Conservation (phyloP, 2,888 invertebrate genomes). For the Dryobota labecula region DNA sequence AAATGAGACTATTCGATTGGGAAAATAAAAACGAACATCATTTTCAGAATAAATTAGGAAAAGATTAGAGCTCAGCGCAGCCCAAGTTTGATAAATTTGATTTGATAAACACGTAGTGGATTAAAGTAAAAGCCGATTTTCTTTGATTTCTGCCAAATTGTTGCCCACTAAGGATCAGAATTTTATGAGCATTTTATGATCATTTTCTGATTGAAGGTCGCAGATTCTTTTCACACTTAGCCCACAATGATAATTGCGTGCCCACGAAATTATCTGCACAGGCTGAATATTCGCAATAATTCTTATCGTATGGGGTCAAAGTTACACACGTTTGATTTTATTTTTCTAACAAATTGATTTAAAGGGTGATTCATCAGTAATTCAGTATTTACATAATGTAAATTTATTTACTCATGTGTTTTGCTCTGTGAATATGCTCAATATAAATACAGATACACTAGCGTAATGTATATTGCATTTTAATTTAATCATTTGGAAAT, state of each 20-base stretch:
- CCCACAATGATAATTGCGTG: constrained; percentile 6
- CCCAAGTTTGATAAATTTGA: no score
- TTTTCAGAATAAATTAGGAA: neutral
- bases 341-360: neutral
- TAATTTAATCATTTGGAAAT: constrained; percentile 43
- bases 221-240: neutral
- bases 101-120: no score
- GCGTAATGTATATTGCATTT: constrained; percentile 19
- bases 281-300: neutral
- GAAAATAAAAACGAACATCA: rapidly evolving
- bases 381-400: neutral
- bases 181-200: neutral
- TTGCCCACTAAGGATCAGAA: no score
- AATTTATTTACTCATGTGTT: constrained; percentile 11
- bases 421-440: neutral
- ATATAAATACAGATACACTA: constrained; percentile 23
- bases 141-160: neutral
- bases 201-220: neutral
- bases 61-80: no score
- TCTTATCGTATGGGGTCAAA: neutral
- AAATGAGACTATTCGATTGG: constrained; percentile 1
- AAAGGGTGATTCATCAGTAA: neutral
- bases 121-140: neutral
- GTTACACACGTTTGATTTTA: neutral
- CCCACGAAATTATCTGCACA: neutral